Evolutionary conservation across 2,888 invertebrate genomes (phyloP).

Genomic region (Drosophila helvetica): DNA sequence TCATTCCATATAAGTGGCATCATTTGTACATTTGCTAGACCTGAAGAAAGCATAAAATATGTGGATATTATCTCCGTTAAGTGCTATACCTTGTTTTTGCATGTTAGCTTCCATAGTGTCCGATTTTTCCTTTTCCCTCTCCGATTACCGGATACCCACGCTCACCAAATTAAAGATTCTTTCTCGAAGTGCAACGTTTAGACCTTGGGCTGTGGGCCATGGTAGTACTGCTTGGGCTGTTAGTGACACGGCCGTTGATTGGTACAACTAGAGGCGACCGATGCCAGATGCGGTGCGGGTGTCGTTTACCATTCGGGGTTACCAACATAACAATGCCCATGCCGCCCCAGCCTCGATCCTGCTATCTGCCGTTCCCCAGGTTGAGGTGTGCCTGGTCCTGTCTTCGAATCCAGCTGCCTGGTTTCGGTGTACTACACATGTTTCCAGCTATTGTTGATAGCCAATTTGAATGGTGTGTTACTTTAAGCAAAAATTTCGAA

Average conservation of each 20-base stretch:
- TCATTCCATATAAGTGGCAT: too few relatives aligned
- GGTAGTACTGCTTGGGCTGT: constrained; percentile 54
- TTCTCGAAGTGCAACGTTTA: constrained; percentile 51
- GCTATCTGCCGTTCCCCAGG: constrained; percentile 21
- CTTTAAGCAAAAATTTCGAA: constrained; percentile 1
- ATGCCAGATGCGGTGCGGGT: constrained; percentile 41
- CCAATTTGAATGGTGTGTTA: constrained; percentile 12
- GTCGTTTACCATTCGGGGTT: constrained; percentile 30
- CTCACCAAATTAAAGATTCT: background rate
- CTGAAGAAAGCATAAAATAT: too few relatives aligned
- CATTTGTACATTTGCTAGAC: too few relatives aligned
- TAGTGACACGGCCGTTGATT: constrained; percentile 71
- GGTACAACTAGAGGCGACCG: constrained; percentile 46
- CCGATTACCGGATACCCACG: too few relatives aligned
- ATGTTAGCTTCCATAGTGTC: too few relatives aligned
- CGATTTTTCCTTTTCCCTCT: too few relatives aligned
- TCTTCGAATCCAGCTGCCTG: background rate
- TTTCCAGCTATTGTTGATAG: constrained; percentile 24
- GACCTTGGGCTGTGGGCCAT: constrained; percentile 50
- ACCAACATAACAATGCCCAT: constrained; percentile 18
- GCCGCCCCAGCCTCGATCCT: constrained; percentile 4
- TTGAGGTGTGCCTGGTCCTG: constrained; percentile 45
- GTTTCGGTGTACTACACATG: constrained; percentile 53
- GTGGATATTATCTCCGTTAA: too few relatives aligned
- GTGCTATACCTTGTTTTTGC: too few relatives aligned